Evolutionary conservation across 2,888 invertebrate species (phyloP).

Genomic region (Cheilosia variabilis): DNA sequence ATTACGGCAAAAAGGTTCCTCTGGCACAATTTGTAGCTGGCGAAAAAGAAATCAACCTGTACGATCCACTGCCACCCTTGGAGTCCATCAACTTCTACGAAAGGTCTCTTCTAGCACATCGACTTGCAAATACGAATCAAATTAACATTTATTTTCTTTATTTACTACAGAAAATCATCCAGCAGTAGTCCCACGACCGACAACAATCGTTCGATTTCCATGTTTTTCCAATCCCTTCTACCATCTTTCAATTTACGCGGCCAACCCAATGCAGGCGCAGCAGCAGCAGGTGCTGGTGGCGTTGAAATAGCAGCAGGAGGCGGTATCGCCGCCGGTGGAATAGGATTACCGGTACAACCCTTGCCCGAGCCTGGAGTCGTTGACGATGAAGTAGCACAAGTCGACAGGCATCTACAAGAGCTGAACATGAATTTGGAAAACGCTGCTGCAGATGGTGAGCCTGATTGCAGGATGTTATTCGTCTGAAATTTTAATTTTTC

Average conservation of each 20-base stretch:
- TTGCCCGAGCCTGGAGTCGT: conserved; percentile 27
- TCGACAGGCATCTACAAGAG: conserved; percentile 78
- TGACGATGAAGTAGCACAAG: conserved; percentile 78
- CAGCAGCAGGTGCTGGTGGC: conserved; percentile 72
- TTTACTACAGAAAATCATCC: conserved; percentile 79
- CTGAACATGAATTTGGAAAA: conserved; percentile 78
- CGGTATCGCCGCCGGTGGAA: conserved; percentile 56
- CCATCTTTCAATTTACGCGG: conserved; percentile 86
- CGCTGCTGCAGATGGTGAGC: conserved; percentile 78
- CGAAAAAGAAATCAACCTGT: conserved; percentile 86
- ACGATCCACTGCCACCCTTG: conserved; percentile 91
- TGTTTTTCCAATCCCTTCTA: conserved; percentile 89
- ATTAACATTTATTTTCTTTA: neutral
- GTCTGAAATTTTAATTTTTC: neutral
- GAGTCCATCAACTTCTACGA: conserved; percentile 90
- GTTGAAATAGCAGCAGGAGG: conserved; percentile 68
- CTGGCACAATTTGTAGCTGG: conserved; percentile 82
- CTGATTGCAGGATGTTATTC: neutral
- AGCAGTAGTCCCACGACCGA: conserved; percentile 80
- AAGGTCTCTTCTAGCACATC: conserved; percentile 80
- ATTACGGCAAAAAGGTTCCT: conserved; percentile 84
- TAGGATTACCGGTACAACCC: conserved; percentile 45
- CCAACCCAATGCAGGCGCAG: conserved; percentile 73
- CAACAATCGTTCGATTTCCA: conserved; percentile 83
- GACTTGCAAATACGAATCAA: neutral